phyloP scores from a whole-genome alignment of 2,797 vertebrate species.

The Aeoliscus strigatus region DNA sequence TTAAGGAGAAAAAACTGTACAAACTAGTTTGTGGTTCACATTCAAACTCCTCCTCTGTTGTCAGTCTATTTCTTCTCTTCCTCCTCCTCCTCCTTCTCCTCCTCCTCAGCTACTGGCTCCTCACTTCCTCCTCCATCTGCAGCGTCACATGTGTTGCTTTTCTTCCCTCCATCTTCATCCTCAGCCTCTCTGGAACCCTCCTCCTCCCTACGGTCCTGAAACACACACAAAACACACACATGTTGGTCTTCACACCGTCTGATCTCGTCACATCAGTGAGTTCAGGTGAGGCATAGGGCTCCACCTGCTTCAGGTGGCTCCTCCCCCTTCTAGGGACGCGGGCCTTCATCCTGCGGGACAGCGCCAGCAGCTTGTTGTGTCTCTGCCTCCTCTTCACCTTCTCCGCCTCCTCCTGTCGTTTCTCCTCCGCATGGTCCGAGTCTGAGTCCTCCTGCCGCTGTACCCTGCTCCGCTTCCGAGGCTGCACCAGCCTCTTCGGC shows the following conservation, averaged over 20 bases:
- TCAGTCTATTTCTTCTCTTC: conserved; percentile 23
- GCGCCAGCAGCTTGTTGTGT: conserved; percentile 67
- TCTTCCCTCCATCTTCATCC: conserved; percentile 19
- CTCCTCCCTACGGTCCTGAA: conserved; percentile 26
- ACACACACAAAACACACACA: conserved; percentile 11
- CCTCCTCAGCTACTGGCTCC: neutral
- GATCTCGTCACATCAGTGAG: no score
- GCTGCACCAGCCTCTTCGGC: conserved; percentile 43
- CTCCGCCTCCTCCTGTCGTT: conserved; percentile 53
- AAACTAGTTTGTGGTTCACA: conserved; percentile 9
- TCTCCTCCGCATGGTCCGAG: conserved; percentile 56
- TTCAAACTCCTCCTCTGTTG: conserved; percentile 2
- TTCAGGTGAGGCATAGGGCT: neutral
- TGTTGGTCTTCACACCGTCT: neutral
- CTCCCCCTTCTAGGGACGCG: conserved; percentile 53
- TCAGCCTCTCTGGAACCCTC: conserved; percentile 48
- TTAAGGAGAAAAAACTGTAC: conserved; percentile 14
- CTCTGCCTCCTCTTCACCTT: conserved; percentile 64
- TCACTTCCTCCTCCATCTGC: conserved; percentile 2
- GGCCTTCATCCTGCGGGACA: conserved; percentile 69
- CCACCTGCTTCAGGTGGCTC: conserved; percentile 55
- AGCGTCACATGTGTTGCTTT: conserved; percentile 10
- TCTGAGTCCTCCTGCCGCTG: conserved; percentile 66
- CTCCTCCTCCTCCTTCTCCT: neutral
- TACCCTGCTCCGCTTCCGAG: conserved; percentile 56